Conservation (phyloP, 2,888 invertebrate genomes). For the Ophion costatus region DNA sequence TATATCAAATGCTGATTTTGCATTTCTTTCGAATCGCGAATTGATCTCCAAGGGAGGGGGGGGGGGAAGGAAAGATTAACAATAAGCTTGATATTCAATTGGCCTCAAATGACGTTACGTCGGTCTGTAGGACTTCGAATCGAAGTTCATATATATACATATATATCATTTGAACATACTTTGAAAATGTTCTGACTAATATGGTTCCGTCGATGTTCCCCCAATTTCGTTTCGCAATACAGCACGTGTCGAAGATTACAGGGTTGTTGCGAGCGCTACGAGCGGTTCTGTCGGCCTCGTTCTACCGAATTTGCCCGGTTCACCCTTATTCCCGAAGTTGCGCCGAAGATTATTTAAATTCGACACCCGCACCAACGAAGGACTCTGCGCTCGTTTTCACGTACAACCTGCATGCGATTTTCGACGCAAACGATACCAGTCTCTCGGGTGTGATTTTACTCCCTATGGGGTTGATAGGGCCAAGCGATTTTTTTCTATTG, state of each 20-base stretch:
- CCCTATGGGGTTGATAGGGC: too few species aligned
- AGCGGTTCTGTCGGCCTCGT: constrained; percentile 18
- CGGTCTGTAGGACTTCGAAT: too few species aligned
- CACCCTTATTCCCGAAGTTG: constrained; percentile 74
- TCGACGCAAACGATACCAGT: neutral
- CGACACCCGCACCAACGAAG: constrained; percentile 72
- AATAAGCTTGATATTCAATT: constrained; percentile 2
- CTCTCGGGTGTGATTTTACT: neutral
- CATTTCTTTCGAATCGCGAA: too few species aligned
- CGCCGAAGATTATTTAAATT: constrained; percentile 80
- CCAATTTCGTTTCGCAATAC: constrained; percentile 62
- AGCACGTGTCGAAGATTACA: constrained; percentile 82
- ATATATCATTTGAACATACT: constrained; percentile 29
- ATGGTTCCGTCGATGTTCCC: constrained; percentile 54
- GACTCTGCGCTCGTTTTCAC: constrained; percentile 53
- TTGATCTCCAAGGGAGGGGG: too few species aligned
- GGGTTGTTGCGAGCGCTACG: constrained; percentile 70
- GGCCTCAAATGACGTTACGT: neutral
- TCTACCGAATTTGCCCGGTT: constrained; percentile 33
- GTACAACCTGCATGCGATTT: constrained; percentile 22
- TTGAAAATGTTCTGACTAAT: constrained; percentile 54
- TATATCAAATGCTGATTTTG: neutral
- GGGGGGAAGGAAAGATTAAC: neutral
- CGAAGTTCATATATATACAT: neutral
- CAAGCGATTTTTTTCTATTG: neutral